Evolutionary conservation across 2,113 vertebrate species (phyloP).

Genomic region (Melanerpes aurifrons): DNA sequence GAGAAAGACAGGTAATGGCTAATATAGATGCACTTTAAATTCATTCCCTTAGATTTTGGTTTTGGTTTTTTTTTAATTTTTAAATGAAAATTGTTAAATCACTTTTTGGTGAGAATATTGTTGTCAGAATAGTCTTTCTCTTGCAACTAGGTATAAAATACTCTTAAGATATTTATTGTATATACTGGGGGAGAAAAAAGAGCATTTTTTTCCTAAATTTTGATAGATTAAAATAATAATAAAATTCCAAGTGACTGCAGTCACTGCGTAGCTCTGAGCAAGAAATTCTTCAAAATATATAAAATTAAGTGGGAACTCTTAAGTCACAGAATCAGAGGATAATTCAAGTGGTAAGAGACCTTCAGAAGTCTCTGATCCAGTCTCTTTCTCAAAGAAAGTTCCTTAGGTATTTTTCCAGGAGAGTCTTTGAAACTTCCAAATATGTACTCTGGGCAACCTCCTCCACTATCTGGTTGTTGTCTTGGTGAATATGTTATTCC

Average conservation of each 20-base stretch:
- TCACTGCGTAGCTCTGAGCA: neutral
- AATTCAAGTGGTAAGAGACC: no score
- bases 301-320: neutral
- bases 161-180: neutral
- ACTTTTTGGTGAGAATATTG: neutral
- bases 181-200: neutral
- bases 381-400: neutral
- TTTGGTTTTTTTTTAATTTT: neutral
- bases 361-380: neutral
- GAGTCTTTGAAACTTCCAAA: neutral
- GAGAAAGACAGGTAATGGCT: neutral
- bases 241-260: neutral
- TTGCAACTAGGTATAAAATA: neutral
- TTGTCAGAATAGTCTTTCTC: neutral
- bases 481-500: neutral
- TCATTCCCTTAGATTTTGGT: neutral
- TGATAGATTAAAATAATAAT: neutral
- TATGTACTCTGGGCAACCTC: neutral
- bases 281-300: neutral
- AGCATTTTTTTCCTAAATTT: neutral
- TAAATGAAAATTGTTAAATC: neutral
- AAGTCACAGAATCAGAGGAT: no score
- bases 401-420: neutral
- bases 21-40: neutral
- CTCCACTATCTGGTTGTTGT: neutral